These are phyloP conservation scores for Gadopsis marmoratus DNA, from an alignment of 2,797 vertebrate genomes.

Conservation along the genomic window DNA sequence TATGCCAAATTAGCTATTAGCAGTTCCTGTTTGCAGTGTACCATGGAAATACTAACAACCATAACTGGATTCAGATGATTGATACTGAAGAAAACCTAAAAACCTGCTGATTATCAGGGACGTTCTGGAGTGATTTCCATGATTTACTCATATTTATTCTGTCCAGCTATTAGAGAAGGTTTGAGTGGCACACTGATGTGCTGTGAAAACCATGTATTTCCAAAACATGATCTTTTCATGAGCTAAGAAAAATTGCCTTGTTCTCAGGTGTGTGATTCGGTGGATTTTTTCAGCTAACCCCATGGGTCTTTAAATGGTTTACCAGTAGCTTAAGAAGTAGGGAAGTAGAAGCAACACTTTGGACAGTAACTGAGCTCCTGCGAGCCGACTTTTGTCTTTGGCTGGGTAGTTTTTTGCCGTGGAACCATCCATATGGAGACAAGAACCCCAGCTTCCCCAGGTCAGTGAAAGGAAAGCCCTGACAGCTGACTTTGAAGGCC, in stretches of 20 bases:
- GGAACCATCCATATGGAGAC: neutral
- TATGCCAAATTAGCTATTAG: neutral
- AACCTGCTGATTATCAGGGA: neutral
- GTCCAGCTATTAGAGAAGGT: neutral
- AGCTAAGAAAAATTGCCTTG: neutral
- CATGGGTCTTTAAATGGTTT: neutral
- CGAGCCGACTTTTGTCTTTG: neutral
- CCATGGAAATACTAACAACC: no score
- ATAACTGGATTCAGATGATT: no score
- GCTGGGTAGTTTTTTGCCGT: constrained; percentile 1
- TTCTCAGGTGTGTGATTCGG: neutral
- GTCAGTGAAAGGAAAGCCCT: constrained; percentile 56
- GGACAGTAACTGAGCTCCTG: neutral
- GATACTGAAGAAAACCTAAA: neutral
- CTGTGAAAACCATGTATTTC: neutral
- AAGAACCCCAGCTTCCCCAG: constrained; percentile 33
- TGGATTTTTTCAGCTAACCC: neutral
- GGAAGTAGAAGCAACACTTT: neutral
- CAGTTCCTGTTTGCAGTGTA: neutral
- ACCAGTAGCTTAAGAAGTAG: neutral
- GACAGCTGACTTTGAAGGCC: constrained; percentile 63
- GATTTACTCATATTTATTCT: neutral
- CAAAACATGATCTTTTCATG: no score
- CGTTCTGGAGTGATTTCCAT: neutral
- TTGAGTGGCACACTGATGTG: neutral